Conservation (phyloP, 2,888 invertebrate species). For the Venusia cambrica region DNA sequence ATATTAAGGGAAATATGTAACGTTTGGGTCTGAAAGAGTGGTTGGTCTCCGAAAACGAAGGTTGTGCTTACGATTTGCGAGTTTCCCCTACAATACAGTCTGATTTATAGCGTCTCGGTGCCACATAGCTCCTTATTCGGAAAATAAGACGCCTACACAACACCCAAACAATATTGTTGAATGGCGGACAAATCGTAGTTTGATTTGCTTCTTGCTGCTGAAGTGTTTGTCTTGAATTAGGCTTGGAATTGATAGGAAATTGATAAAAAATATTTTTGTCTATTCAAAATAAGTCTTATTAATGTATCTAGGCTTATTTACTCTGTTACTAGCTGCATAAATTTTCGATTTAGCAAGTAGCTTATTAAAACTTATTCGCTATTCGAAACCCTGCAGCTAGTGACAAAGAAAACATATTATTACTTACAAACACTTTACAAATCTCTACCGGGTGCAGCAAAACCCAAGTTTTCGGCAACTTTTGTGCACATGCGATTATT, state of each 20-base stretch:
- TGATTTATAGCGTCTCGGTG: conserved; percentile 55
- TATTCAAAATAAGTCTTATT: too few species aligned
- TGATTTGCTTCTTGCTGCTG: conserved; percentile 26
- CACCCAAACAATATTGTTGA: conserved; percentile 41
- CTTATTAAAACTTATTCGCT: too few species aligned
- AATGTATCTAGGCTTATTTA: too few species aligned
- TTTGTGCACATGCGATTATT: conserved; percentile 27
- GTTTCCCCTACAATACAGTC: conserved; percentile 52
- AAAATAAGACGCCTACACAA: conserved; percentile 45
- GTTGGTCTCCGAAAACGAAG: conserved; percentile 38
- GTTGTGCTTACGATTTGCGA: conserved; percentile 54
- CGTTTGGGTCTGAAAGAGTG: conserved; percentile 36
- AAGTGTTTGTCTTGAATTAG: conserved; percentile 24
- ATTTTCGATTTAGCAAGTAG: too few species aligned
- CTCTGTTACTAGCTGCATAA: too few species aligned
- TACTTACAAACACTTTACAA: conserved; percentile 4
- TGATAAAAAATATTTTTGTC: too few species aligned
- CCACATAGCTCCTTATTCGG: conserved; percentile 49
- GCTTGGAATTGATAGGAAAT: conserved; percentile 3
- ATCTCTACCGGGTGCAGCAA: conserved; percentile 13
- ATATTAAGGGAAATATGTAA: too few species aligned
- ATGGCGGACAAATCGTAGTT: conserved; percentile 32
- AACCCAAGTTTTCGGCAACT: conserved; percentile 25
- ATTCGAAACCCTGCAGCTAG: too few species aligned
- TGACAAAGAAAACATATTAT: conserved; percentile 9